A percentile compares a stretch with the other conserved stretches of the same genome.
These are phyloP conservation scores for Lophotis ruficrista DNA, from an alignment of 2,113 vertebrate species.

Conservation along the genomic window DNA sequence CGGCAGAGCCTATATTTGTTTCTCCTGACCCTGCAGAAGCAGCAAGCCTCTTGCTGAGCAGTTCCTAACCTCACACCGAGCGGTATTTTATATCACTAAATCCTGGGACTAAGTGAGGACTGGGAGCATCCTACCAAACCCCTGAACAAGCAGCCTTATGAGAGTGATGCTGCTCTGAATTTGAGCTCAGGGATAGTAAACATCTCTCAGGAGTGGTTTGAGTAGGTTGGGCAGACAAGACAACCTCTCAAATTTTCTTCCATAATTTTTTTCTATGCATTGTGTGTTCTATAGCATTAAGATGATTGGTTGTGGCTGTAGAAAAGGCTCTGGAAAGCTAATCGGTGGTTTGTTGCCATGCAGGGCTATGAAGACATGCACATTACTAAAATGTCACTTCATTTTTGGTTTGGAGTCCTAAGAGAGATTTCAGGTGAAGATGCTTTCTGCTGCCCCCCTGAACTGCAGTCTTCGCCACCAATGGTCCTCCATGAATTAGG, in stretches of 20 bases:
- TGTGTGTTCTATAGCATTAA: neutral
- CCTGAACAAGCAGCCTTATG: neutral
- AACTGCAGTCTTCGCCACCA: neutral
- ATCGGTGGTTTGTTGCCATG: neutral
- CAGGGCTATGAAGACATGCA: neutral
- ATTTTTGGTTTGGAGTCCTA: neutral
- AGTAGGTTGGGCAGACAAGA: neutral
- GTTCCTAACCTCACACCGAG: neutral
- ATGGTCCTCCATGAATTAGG: neutral
- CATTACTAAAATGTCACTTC: neutral
- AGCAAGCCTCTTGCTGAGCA: neutral
- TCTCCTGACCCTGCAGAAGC: neutral
- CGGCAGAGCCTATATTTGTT: neutral
- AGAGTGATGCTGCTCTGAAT: neutral
- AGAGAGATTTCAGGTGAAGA: neutral
- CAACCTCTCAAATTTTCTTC: neutral
- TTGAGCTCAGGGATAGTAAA: neutral
- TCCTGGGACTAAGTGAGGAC: neutral
- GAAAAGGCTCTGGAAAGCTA: neutral
- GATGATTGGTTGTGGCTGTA: neutral
- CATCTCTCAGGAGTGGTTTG: neutral
- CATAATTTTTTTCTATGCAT: neutral
- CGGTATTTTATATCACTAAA: neutral
- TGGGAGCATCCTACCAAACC: neutral
- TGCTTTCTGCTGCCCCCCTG: neutral